Evolutionary conservation across 2,113 vertebrate species (phyloP).

Genomic region (Crotophaga sulcirostris): DNA sequence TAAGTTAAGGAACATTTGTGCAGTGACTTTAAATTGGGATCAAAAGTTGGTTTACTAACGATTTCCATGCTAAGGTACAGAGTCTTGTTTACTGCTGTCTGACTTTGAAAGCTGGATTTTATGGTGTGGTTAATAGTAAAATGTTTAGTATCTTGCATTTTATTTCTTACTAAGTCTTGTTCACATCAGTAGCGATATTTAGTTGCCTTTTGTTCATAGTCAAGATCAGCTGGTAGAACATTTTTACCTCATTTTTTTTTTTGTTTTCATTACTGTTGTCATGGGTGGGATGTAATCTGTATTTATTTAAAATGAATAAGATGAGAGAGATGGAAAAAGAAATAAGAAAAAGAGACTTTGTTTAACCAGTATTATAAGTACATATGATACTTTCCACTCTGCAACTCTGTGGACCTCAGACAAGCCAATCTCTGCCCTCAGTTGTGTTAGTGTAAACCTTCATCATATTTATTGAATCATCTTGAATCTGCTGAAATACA

Average conservation of each 20-base stretch:
- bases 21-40: constrained; percentile 41
- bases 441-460: neutral
- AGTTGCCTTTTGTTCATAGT: constrained; percentile 44
- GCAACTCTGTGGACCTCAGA: constrained; percentile 37
- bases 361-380: constrained; percentile 25
- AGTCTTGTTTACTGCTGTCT: constrained; percentile 63
- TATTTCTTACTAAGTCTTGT: constrained; percentile 39
- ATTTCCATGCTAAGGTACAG: constrained; percentile 61
- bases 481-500: neutral
- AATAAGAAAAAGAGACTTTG: neutral
- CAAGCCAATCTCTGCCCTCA: constrained; percentile 46
- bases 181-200: constrained; percentile 50
- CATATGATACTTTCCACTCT: constrained; percentile 21
- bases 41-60: constrained; percentile 51
- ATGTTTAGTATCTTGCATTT: constrained; percentile 21
- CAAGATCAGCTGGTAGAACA: constrained; percentile 71
- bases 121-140: constrained; percentile 25
- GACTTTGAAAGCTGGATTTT: constrained; percentile 45
- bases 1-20: constrained; percentile 4
- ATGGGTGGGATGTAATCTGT: neutral
- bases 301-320: constrained; percentile 24
- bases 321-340: constrained; percentile 1
- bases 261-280: constrained; percentile 59
- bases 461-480: neutral
- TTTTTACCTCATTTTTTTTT: constrained; percentile 77